These are phyloP conservation scores for Tychaedon coryphoeus DNA, from an alignment of 2,113 vertebrate genomes.

Conservation along the genomic window DNA sequence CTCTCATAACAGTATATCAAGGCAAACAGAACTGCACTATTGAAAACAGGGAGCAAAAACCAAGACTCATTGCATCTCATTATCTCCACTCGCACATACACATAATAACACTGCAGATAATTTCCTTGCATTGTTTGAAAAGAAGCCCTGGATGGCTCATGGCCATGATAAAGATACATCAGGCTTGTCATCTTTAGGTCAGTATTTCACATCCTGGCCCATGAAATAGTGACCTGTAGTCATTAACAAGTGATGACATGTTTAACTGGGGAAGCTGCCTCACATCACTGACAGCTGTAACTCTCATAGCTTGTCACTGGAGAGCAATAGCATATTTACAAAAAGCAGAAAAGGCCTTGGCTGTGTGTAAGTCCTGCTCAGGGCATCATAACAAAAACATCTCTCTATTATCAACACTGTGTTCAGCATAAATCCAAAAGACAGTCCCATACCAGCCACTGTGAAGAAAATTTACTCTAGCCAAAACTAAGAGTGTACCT, in stretches of 20 bases:
- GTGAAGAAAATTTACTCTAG: not conserved
- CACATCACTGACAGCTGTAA: not conserved
- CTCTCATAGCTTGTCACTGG: not conserved
- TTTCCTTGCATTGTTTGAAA: not conserved
- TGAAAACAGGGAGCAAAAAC: not conserved
- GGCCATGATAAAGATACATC: not conserved
- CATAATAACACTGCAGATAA: not conserved
- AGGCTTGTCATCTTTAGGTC: not conserved
- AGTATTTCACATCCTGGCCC: not conserved
- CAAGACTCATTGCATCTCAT: not conserved
- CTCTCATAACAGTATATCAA: constrained; percentile 10
- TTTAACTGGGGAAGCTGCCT: not conserved
- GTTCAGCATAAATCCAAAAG: not conserved
- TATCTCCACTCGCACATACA: not conserved
- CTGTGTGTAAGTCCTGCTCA: not conserved
- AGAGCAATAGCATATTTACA: not conserved
- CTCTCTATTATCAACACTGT: not conserved
- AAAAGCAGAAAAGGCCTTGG: not conserved
- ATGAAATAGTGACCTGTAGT: not conserved
- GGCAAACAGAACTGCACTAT: not conserved
- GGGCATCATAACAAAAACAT: not conserved
- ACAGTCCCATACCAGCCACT: not conserved
- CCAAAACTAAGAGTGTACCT: not conserved
- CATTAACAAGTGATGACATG: not conserved
- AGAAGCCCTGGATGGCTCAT: not conserved